Evolutionary conservation across 2,888 invertebrate genomes (phyloP), one percentile per base, ranked within the genome.

Genomic region (Ichneumoninae sp.): DNA sequence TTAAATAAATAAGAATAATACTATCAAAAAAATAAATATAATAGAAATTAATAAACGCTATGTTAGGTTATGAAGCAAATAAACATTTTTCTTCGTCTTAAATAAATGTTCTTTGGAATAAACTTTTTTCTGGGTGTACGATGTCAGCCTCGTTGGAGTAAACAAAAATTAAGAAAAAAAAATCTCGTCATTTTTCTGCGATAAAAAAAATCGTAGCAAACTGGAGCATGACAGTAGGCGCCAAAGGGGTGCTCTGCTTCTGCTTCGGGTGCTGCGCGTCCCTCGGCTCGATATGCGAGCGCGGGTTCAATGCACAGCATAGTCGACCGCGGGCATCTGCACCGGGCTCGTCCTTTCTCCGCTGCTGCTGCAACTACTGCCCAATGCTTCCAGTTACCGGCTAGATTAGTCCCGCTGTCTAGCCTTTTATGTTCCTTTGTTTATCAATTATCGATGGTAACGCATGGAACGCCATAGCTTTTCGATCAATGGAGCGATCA

Each of bases 221-320:
- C 22, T 57, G 26, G 57, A 57, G 57, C 57, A 57, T 22, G 57
- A 57, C 13, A 57, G 57, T 1, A 4, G 57, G 22, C 57, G 68
- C 70, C 44, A 65, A 76, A 80, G 57, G 79, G 66, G 75, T 65
- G 69, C 44, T 44, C 30, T 13, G 74, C 60, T 70, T 76, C 47
- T 63, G 68, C 54, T 74, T 81, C 74, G 57, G 75, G 60, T 60
- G 74, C 40, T 22, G 74, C 44, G 69, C 57, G 50, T 47, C 44
- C 40, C 75, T 50, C 70, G 63, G 81, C 81, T 81, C 81, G 75
- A 81, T 81, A 81, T 75, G 70, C 75, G 40, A 81, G 40, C 81
- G 52, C 30, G 81, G 81, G 81, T 76, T 81, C 81, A 81, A 81
- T 81, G 81, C 75, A 81, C 81, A 81, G 81, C 74, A 70, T 75